Percentiles rank a stretch among this genome's conserved stretches.
These are phyloP conservation scores for Meloidogyne exigua DNA, from an alignment of 1,140 invertebrate species.

Conservation along the genomic window DNA sequence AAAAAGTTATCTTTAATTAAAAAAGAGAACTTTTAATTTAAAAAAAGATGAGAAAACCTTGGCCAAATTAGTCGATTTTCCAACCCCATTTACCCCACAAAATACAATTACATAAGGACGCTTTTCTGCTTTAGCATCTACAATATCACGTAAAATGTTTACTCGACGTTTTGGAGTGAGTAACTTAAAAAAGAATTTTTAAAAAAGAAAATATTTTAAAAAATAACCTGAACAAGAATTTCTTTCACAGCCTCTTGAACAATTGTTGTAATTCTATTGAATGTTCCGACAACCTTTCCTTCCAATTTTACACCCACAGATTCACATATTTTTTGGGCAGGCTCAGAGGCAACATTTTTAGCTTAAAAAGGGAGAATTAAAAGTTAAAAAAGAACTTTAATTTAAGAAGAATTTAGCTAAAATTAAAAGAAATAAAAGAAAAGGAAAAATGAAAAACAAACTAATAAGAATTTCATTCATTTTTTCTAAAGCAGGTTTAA, in stretches of 20 bases:
- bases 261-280: conserved; percentile 74
- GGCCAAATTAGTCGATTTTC: conserved; percentile 97
- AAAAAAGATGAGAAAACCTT: conserved; percentile 70
- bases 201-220: conserved; percentile 34
- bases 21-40: conserved; percentile 48
- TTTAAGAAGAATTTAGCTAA: neutral
- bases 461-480: conserved; percentile 89
- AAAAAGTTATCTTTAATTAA: conserved; percentile 91
- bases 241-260: conserved; percentile 78
- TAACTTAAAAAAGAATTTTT: conserved; percentile 69
- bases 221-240: conserved; percentile 51
- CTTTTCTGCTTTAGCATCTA: conserved; percentile 78
- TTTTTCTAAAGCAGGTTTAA: conserved; percentile 86
- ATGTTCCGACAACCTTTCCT: conserved; percentile 74
- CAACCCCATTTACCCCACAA: conserved; percentile 98
- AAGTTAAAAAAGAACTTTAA: conserved; percentile 29
- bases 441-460: conserved; percentile 50
- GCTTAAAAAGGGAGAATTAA: conserved; percentile 64
- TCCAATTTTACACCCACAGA: conserved; percentile 87
- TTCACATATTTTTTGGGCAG: conserved; percentile 87
- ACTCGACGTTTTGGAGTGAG: conserved; percentile 88
- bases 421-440: neutral
- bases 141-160: conserved; percentile 91
- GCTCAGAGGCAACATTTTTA: conserved; percentile 97
- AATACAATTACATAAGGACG: conserved; percentile 94